Evolutionary conservation across 2,113 vertebrate genomes (phyloP).

Genomic region (Paratilapia polleni): DNA sequence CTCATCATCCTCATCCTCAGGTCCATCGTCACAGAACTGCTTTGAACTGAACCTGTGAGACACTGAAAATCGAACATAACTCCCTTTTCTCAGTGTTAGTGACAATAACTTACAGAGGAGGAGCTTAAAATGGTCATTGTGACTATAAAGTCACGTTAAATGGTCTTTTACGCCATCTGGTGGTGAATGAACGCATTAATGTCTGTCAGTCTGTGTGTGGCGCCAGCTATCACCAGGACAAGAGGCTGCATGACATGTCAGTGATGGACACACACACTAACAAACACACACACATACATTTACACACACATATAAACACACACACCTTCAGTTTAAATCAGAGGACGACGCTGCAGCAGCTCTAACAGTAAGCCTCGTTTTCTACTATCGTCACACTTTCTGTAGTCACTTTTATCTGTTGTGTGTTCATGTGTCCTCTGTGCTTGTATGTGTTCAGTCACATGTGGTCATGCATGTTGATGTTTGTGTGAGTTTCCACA

Average conservation of each 20-base stretch:
- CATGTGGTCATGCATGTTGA: too few species aligned
- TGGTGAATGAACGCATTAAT: slow-evolving; percentile 1
- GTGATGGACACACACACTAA: slow-evolving; percentile 39
- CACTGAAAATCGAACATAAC: not conserved
- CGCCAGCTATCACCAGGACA: slow-evolving; percentile 59
- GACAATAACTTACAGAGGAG: not conserved
- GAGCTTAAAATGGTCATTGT: not conserved
- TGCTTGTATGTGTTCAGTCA: not conserved
- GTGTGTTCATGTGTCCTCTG: not conserved
- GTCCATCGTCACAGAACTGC: too few species aligned
- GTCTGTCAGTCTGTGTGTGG: slow-evolving; percentile 41
- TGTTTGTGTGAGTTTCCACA: not conserved
- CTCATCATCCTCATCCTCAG: too few species aligned
- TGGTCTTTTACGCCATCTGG: not conserved
- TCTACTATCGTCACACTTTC: not conserved
- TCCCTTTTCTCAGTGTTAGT: not conserved
- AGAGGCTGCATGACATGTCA: slow-evolving; percentile 57
- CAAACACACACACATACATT: not conserved
- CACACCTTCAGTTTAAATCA: slow-evolving; percentile 6
- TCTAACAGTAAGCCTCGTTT: slow-evolving; percentile 31
- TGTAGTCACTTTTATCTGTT: not conserved
- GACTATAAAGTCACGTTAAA: not conserved
- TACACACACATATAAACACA: not conserved
- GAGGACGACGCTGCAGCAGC: slow-evolving; percentile 6
- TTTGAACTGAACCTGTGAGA: too few species aligned